Base-by-base conservation (phyloP, 2,113 vertebrate species). In the Herpailurus yagouaroundi region DNA sequence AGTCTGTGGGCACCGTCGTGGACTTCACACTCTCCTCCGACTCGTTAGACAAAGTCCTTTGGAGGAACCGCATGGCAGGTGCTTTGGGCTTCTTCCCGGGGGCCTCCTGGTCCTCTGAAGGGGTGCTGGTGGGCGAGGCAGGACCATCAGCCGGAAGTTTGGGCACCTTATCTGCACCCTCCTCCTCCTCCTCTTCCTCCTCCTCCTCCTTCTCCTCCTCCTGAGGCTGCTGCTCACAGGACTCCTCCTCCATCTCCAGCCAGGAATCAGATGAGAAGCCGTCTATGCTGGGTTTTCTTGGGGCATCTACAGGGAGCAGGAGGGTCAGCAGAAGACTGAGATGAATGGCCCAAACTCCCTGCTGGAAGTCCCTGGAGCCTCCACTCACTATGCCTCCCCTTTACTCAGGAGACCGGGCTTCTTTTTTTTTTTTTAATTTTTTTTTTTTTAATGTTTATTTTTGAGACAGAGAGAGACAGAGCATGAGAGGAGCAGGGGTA, bases 211-310 rank as follows among this genome's bases (percentile, higher is more conserved):
- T 94, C 85, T 98, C 98, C 73, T 99, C 99, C 85, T 99, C 99
- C 97, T 73, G 99, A 87, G 98, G 97, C 79, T 99, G 99, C 90
- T 98, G 98, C 95, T 99, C 99, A 87, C 99, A 99, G 1, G 98
- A 99, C 98, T 99, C 99, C 96, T 99, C 99, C 88, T 99, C 99
- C 99, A 99, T 99, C 98, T 99, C 99, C 98, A 99, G 98, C 98
- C 99, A 99, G 50, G 99, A 99, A 98, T 99, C 99, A 15, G 99
- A 99, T 31, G 99, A 99, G 12, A 99, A 99, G 98, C 99, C 99
- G 96, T 99, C 99, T 98, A 99, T 96, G 96, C 99, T 99, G 97
- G 95, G 98, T 98, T 99, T 99, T 94, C 99, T 98, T 82, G 99
- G 99, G 79, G 98, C 98, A 98, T 99, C 99, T 99, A 96, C 9